Conservation (phyloP, 2,888 invertebrate genomes). For the Dasysyrphus tricinctus region DNA sequence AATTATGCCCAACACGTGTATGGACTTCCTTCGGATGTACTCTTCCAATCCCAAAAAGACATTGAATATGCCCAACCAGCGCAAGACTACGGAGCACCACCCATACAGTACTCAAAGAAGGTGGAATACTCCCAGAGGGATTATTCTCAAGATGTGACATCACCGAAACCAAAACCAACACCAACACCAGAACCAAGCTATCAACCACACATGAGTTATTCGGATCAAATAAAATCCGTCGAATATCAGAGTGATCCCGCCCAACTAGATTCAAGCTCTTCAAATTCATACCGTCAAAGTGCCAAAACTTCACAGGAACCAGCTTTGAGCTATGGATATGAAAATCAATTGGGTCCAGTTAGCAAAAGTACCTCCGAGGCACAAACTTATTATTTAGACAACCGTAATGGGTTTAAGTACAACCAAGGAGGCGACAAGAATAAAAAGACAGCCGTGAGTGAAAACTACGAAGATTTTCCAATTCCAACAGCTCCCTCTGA, state of each 20-base stretch:
- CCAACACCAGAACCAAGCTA: background rate
- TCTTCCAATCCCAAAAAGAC: slow-evolving; percentile 51
- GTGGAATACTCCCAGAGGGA: slow-evolving; percentile 23
- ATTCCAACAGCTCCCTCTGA: background rate
- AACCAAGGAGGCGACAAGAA: background rate
- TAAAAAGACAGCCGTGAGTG: background rate
- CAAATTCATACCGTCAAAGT: slow-evolving; percentile 5
- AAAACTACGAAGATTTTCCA: background rate
- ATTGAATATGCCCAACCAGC: slow-evolving; percentile 53
- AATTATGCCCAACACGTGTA: slow-evolving; percentile 47
- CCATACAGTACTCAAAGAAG: slow-evolving; percentile 1
- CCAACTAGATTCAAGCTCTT: slow-evolving; percentile 3
- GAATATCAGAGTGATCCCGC: slow-evolving; percentile 3
- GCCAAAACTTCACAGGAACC: background rate
- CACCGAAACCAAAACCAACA: background rate
- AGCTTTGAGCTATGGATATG: slow-evolving; percentile 16
- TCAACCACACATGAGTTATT: background rate
- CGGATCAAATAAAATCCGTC: slow-evolving; percentile 3
- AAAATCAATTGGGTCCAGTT: background rate
- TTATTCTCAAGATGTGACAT: slow-evolving; percentile 31
- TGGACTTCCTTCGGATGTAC: slow-evolving; percentile 40
- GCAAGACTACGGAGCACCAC: slow-evolving; percentile 41
- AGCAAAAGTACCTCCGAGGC: background rate
- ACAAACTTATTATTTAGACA: background rate
- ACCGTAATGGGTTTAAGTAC: background rate